Base-by-base conservation (phyloP, 2,797 vertebrate species). In the Danionella dracula region DNA sequence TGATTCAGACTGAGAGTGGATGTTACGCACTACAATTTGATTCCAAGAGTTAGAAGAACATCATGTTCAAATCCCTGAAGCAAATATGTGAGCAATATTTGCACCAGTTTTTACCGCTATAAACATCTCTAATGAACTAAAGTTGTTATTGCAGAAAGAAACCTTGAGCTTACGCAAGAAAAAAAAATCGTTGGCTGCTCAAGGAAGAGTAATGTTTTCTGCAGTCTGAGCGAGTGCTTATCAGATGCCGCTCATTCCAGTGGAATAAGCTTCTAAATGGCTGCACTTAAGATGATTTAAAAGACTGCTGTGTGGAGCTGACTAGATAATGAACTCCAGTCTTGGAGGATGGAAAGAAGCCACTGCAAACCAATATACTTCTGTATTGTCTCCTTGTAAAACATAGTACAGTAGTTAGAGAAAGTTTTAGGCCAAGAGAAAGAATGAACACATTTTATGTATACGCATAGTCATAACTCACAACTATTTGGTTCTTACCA, bases 231-330 rank as follows among this genome's bases (percentile, higher is more conserved):
- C 65, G 54, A 55, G 63, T 44, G 50, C 67, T 62, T 71, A 72
- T 78, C 73, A 66, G 67, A 75, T 76, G 63, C 63, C 51, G 35
- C 66, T 79, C 75, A 73, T 75, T 75, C 69, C 55, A 58, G 50
- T 62, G 67, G 70, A 73, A 75, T 76, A 73, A 73, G 65, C 65
- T 75, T 74, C 63, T 56, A 73, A 79, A 76, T 64, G 62, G 57
- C 62, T 63, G 70, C 51, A 51, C 46, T 73, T 70, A 65, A 62
- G 73, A 45, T 71, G 64, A 69, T 75, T 73, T 73, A 71, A 69
- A 54, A 32, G 64, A 63, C 23, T 27, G 40, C 60, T 63, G 48
- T 62, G 46, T 56, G 44, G 19, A 15, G 42, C 35, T 57, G 42
- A 48, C 53, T 38, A 63, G 68, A 70, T 70, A 56, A 70, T 70